Conservation (phyloP, 2,113 vertebrate genomes). For the Corythornis vintsioides region DNA sequence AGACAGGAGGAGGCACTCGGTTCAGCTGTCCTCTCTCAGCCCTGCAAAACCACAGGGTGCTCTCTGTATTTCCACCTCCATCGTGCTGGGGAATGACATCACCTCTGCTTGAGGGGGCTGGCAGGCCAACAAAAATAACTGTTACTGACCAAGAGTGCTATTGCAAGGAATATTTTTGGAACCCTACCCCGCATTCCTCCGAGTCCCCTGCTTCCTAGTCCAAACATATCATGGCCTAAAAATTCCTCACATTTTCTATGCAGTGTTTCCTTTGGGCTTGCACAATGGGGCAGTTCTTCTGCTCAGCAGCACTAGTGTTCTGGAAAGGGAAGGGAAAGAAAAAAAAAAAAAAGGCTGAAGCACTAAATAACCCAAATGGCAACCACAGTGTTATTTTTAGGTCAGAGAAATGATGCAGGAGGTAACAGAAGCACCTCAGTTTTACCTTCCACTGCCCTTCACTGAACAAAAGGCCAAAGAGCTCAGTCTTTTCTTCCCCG, state of each 20-base stretch:
- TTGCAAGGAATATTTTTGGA: slow-evolving; percentile 78
- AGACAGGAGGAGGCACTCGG: slow-evolving; percentile 33
- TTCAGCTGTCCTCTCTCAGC: slow-evolving; percentile 49
- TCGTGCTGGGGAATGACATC: slow-evolving; percentile 70
- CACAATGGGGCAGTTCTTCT: slow-evolving; percentile 73
- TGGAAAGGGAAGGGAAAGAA: not conserved
- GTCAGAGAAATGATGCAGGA: slow-evolving; percentile 19
- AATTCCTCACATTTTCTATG: slow-evolving; percentile 76
- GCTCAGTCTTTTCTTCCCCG: not conserved
- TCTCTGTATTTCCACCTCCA: slow-evolving; percentile 70
- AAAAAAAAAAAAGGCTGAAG: not conserved
- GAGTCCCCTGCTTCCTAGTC: slow-evolving; percentile 73
- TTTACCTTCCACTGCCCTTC: slow-evolving; percentile 28
- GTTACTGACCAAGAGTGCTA: slow-evolving; percentile 69
- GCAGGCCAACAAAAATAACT: slow-evolving; percentile 78
- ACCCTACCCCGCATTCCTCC: slow-evolving; percentile 65
- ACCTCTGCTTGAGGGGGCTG: slow-evolving; percentile 60
- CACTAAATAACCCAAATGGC: slow-evolving; percentile 48
- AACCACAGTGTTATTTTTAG: slow-evolving; percentile 58
- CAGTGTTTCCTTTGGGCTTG: slow-evolving; percentile 64
- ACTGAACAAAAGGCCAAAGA: slow-evolving; percentile 14
- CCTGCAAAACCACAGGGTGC: slow-evolving; percentile 64
- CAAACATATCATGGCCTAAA: slow-evolving; percentile 76
- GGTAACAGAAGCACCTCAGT: slow-evolving; percentile 2
- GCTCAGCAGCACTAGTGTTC: slow-evolving; percentile 18